Percentiles rank a stretch among this genome's conserved stretches.
These are phyloP conservation scores for Sceloporus tristichus DNA, from an alignment of 2,113 vertebrate species.

Conservation along the genomic window DNA sequence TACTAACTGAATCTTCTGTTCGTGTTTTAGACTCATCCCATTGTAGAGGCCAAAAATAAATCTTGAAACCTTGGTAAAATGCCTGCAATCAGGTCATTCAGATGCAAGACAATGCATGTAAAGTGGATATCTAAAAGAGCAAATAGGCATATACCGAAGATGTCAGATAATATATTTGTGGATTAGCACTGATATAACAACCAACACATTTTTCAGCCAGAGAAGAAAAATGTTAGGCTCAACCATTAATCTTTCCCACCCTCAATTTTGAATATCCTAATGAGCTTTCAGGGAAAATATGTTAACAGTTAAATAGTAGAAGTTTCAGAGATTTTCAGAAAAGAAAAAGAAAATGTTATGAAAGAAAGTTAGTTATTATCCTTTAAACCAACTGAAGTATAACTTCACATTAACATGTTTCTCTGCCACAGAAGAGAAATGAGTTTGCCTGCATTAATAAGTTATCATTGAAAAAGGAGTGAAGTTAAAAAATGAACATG, in stretches of 20 bases:
- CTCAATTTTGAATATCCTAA: slow-evolving; percentile 46
- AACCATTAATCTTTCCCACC: slow-evolving; percentile 20
- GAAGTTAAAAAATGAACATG: slow-evolving; percentile 25
- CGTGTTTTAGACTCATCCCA: slow-evolving; percentile 25
- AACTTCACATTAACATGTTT: slow-evolving; percentile 45
- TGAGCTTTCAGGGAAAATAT: slow-evolving; percentile 36
- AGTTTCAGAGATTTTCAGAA: neutral
- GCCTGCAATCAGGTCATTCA: slow-evolving; percentile 27
- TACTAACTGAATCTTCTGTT: slow-evolving; percentile 45
- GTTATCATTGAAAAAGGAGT: neutral
- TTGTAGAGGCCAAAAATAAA: slow-evolving; percentile 31
- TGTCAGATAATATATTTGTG: slow-evolving; percentile 31
- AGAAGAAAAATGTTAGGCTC: slow-evolving; percentile 16
- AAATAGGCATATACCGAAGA: slow-evolving; percentile 22
- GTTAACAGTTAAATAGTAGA: slow-evolving; percentile 29
- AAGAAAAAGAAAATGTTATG: neutral
- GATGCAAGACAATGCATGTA: slow-evolving; percentile 21
- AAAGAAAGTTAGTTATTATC: slow-evolving; percentile 31
- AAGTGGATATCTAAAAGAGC: slow-evolving; percentile 35
- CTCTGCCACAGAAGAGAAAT: slow-evolving; percentile 41
- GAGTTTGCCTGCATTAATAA: slow-evolving; percentile 39
- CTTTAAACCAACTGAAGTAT: slow-evolving; percentile 54
- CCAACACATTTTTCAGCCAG: slow-evolving; percentile 20
- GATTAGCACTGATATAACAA: slow-evolving; percentile 41
- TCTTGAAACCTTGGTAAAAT: slow-evolving; percentile 37